Evolutionary conservation across 2,888 invertebrate genomes (phyloP).

Genomic region (Bombylius discolor): DNA sequence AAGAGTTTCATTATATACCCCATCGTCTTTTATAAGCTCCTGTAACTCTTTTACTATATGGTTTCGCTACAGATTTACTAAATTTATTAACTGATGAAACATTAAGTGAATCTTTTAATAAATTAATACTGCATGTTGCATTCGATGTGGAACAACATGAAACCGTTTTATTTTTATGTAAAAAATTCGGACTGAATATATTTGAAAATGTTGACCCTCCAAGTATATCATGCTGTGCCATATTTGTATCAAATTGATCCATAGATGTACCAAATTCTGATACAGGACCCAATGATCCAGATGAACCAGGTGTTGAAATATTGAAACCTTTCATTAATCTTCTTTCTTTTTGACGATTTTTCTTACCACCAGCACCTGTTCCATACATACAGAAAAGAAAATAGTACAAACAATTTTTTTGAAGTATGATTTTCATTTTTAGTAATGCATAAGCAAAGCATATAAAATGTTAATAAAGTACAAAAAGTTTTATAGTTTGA

Average conservation of each 20-base stretch:
- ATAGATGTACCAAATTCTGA: constrained; percentile 66
- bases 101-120: constrained; percentile 13
- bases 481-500: too few relatives aligned
- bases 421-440: too few relatives aligned
- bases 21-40: constrained; percentile 58
- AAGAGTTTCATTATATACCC: constrained; percentile 36
- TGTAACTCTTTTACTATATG: constrained; percentile 40
- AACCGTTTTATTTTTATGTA: constrained; percentile 26
- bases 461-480: too few relatives aligned
- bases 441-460: too few relatives aligned
- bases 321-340: constrained; percentile 91
- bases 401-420: too few relatives aligned
- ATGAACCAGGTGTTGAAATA: constrained; percentile 60
- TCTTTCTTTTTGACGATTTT: constrained; percentile 84
- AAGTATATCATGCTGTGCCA: constrained; percentile 45
- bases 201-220: constrained; percentile 59
- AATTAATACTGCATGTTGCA: constrained; percentile 25
- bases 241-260: constrained; percentile 41
- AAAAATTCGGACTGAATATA: constrained; percentile 40
- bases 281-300: constrained; percentile 54
- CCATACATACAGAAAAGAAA: too few relatives aligned
- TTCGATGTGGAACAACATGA: constrained; percentile 20
- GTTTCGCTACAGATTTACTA: constrained; percentile 29
- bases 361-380: constrained; percentile 77
- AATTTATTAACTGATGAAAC: constrained; percentile 26